Evolutionary conservation across 2,888 invertebrate genomes (phyloP).

Genomic region (Anoplius nigerrimus): DNA sequence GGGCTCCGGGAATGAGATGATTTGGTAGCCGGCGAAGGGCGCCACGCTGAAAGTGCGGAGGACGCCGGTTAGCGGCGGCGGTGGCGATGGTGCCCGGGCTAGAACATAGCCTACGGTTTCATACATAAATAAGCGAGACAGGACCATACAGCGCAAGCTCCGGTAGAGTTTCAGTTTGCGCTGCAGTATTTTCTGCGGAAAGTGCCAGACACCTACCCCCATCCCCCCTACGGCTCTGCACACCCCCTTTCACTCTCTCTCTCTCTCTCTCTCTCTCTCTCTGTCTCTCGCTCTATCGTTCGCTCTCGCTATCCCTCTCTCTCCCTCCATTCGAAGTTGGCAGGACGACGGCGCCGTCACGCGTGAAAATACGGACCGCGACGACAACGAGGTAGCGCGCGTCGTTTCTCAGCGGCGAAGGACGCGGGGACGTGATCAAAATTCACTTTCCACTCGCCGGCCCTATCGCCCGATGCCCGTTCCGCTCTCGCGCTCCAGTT

Average conservation of each 20-base stretch:
- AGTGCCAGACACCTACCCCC: conserved; percentile 39
- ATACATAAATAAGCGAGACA: conserved; percentile 64
- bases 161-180: conserved; percentile 55
- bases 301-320: too few relatives aligned
- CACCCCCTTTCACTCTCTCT: too few relatives aligned
- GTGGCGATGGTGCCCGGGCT: conserved; percentile 9
- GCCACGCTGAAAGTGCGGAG: conserved; percentile 18
- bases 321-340: neutral
- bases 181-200: conserved; percentile 53
- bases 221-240: neutral
- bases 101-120: conserved; percentile 52
- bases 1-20: conserved; percentile 4
- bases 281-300: too few relatives aligned
- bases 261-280: too few relatives aligned
- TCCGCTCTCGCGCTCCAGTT: neutral
- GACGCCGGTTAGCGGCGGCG: neutral
- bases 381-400: conserved; percentile 18
- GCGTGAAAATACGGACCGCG: conserved; percentile 35
- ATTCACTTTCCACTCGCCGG: conserved; percentile 21
- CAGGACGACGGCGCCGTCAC: conserved; percentile 24
- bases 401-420: conserved; percentile 19
- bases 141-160: conserved; percentile 33
- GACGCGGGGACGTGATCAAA: conserved; percentile 4
- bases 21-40: conserved; percentile 14
- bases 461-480: neutral